Evolutionary conservation across 2,888 invertebrate genomes (phyloP), one percentile per base, ranked within the genome.

Genomic region (Hybos culiciformis): DNA sequence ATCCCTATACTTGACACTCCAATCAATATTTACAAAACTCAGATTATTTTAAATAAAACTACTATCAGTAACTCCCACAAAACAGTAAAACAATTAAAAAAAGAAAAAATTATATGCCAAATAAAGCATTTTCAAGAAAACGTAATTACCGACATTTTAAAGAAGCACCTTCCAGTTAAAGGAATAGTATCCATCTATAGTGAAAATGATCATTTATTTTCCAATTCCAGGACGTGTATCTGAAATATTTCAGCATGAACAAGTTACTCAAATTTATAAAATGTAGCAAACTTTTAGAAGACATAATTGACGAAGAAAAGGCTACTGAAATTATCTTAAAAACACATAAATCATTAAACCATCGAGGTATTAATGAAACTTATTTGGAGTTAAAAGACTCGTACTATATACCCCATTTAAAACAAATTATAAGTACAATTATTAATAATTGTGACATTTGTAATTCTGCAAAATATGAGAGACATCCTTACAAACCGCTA

Each of bases 371-470:
- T n/a, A 44, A 42, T 5, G 46, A 42, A 32, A 42, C 40, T 11
- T 42, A 39, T 14, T 19, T 14, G 4, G 41, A 46, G 42, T 41
- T 46, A 2, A 46, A 37, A 33, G 14, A 42, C n/a, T 32, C 29
- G 9, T 42, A 43, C n/a, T 45, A 47, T 29, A 24, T 26, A 7
- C 47, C 43, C 20, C 33, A 39, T 8, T 17, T 46, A 6, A 46
- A 42, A 29, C 11, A 21, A 4, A 34, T 24, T 33, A 43, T 43
- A 11, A 36, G 37, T 29, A 34, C 23, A 31, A 41, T 29, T 3
- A 46, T 46, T 18, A 43, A 43, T 5, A 41, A 46, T 26, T 46
- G 46, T n/a, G 26, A 36, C n/a, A 39, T 42, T n/a, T 43, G 40
- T 18, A 46, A 43, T 15, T 36, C 38, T n/a, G 5, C 37, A 5